Evolutionary conservation across 2,113 vertebrate genomes (phyloP).

Genomic region (Lampris incognitus): DNA sequence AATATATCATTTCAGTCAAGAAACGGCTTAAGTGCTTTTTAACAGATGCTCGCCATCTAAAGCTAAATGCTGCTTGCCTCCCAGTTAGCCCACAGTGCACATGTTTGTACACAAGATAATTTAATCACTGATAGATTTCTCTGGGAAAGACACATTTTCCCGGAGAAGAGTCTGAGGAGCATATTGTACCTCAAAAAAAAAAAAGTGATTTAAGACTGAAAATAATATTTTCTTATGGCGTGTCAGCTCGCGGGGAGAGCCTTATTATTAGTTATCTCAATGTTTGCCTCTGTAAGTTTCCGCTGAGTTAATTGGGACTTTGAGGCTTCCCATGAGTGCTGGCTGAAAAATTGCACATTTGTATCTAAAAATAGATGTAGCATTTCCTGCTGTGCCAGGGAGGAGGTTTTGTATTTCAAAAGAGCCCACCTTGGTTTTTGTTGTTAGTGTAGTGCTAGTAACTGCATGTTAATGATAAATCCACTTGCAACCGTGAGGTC

Average conservation of each 20-base stretch:
- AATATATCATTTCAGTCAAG: too few relatives aligned
- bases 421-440: conserved; percentile 40
- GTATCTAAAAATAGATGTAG: conserved; percentile 78
- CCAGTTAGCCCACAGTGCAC: not conserved
- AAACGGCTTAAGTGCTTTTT: too few relatives aligned
- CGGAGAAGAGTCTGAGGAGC: not conserved
- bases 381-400: conserved; percentile 76
- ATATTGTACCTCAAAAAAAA: not conserved
- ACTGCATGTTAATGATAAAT: not conserved
- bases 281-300: conserved; percentile 81
- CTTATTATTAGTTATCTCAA: conserved; percentile 74
- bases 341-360: conserved; percentile 77
- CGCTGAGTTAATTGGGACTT: conserved; percentile 80
- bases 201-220: not conserved
- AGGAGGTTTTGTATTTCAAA: conserved; percentile 49
- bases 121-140: not conserved
- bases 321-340: conserved; percentile 74
- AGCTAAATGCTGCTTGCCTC: too few relatives aligned
- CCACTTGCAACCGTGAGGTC: not conserved
- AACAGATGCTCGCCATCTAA: too few relatives aligned
- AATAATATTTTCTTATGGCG: conserved; percentile 20
- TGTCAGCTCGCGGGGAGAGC: conserved; percentile 60
- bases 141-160: not conserved
- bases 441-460: not conserved
- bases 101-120: conserved; percentile 21